Conservation (phyloP, 2,797 vertebrate species). For the Erpetoichthys calabaricus region DNA sequence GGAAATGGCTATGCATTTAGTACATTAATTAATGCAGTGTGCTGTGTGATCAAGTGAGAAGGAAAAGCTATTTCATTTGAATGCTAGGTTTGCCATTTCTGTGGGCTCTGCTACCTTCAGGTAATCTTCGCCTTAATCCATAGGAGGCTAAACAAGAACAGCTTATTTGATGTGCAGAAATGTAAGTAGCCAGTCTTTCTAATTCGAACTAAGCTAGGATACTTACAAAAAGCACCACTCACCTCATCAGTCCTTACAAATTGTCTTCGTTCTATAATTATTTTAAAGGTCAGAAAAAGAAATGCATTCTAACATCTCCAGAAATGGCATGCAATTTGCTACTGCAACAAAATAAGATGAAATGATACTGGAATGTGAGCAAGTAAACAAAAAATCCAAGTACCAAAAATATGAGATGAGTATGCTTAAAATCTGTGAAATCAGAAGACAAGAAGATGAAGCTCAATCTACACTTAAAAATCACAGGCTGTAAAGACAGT, state of each 20-base stretch:
- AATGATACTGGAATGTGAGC: no score
- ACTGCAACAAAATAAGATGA: no score
- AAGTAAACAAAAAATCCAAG: no score
- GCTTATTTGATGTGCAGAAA: conserved; percentile 3
- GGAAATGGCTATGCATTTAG: not conserved
- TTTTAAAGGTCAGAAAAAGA: not conserved
- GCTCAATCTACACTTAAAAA: no score
- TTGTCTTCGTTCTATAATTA: conserved; percentile 4
- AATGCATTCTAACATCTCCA: no score
- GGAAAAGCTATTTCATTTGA: conserved; percentile 7
- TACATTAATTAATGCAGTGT: conserved; percentile 4
- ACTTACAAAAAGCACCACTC: conserved; percentile 3
- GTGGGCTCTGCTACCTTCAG: not conserved
- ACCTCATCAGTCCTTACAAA: not conserved
- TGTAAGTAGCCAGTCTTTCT: not conserved
- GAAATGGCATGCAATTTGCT: no score
- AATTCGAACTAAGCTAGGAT: not conserved
- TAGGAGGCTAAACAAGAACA: conserved; percentile 1
- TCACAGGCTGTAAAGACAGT: no score
- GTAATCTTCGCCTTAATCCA: conserved; percentile 3
- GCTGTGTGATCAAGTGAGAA: conserved; percentile 6
- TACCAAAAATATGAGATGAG: no score
- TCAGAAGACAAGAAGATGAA: no score
- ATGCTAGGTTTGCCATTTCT: conserved; percentile 4
- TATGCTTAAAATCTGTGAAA: no score